phyloP scores from a whole-genome alignment of 2,113 vertebrate species.

The Pseudorectes ferrugineus region DNA sequence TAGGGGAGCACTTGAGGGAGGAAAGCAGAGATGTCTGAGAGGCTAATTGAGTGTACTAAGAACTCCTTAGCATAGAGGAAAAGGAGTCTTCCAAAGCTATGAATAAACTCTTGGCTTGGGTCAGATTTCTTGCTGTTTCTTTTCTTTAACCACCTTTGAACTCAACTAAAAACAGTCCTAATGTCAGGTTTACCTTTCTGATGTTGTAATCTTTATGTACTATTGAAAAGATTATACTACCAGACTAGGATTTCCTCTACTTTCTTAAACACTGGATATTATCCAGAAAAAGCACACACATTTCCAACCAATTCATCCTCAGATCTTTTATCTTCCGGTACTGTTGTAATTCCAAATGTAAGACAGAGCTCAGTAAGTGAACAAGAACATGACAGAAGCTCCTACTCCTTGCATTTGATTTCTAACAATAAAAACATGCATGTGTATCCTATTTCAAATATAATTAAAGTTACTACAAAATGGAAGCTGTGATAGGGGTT shows the following conservation, averaged over 20 bases:
- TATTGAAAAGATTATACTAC: conserved; percentile 88
- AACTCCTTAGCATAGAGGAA: conserved; percentile 78
- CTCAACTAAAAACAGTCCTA: conserved; percentile 79
- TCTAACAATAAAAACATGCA: conserved; percentile 29
- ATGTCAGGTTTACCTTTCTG: conserved; percentile 90
- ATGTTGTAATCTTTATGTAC: conserved; percentile 88
- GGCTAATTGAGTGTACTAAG: conserved; percentile 84
- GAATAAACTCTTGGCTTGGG: conserved; percentile 66
- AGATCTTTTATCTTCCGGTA: conserved; percentile 48
- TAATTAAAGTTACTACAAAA: conserved; percentile 36
- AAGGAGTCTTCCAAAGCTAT: conserved; percentile 70
- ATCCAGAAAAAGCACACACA: conserved; percentile 75
- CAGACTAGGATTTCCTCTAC: conserved; percentile 87
- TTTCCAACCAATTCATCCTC: conserved; percentile 67
- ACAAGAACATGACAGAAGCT: conserved; percentile 14
- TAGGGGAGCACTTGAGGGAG: conserved; percentile 79
- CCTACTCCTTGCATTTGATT: background rate
- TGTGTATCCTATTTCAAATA: conserved; percentile 17
- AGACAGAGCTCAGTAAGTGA: conserved; percentile 46
- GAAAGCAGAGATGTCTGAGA: conserved; percentile 78
- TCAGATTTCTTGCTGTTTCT: conserved; percentile 74
- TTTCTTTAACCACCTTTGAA: conserved; percentile 78
- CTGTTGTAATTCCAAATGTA: conserved; percentile 46
- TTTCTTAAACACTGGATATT: conserved; percentile 81
- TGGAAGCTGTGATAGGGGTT: background rate